Evolutionary conservation across 2,888 invertebrate genomes (phyloP).

Genomic region (Clistopyga incitator): DNA sequence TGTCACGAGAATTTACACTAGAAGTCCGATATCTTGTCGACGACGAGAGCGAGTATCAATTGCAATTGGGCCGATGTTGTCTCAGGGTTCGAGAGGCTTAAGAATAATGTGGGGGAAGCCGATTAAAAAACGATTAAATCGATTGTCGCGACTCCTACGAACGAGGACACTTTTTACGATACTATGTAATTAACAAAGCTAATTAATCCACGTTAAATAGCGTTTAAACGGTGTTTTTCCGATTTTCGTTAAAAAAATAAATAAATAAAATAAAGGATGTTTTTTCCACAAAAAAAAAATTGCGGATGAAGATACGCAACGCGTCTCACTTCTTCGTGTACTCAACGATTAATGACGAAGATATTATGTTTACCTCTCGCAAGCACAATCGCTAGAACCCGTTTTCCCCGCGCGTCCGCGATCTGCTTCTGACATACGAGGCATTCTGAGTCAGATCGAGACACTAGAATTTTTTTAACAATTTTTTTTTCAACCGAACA

Average conservation of each 20-base stretch:
- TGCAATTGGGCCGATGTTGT: constrained; percentile 31
- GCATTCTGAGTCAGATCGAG: neutral
- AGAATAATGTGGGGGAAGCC: constrained; percentile 14
- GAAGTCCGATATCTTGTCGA: neutral
- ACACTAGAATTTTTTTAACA: neutral
- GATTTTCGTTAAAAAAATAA: neutral
- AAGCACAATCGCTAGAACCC: constrained; percentile 47
- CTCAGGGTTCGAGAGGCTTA: constrained; percentile 14
- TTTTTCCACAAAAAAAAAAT: constrained; percentile 1
- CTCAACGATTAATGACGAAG: constrained; percentile 37
- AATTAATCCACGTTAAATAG: constrained; percentile 12
- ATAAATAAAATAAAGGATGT: neutral
- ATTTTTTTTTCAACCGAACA: neutral
- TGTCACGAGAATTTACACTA: neutral
- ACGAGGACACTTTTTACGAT: constrained; percentile 38
- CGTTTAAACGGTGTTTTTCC: neutral
- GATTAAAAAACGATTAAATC: constrained; percentile 11
- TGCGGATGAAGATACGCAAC: constrained; percentile 6
- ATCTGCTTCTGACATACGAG: constrained; percentile 31
- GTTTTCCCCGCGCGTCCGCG: constrained; percentile 31
- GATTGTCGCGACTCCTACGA: constrained; percentile 35
- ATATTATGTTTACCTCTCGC: constrained; percentile 43
- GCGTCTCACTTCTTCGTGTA: constrained; percentile 20
- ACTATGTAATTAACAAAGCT: constrained; percentile 28
- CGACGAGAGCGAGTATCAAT: constrained; percentile 16